Base-by-base conservation (phyloP, 92 coral and sea anemone species). In the Porites divaricata region DNA sequence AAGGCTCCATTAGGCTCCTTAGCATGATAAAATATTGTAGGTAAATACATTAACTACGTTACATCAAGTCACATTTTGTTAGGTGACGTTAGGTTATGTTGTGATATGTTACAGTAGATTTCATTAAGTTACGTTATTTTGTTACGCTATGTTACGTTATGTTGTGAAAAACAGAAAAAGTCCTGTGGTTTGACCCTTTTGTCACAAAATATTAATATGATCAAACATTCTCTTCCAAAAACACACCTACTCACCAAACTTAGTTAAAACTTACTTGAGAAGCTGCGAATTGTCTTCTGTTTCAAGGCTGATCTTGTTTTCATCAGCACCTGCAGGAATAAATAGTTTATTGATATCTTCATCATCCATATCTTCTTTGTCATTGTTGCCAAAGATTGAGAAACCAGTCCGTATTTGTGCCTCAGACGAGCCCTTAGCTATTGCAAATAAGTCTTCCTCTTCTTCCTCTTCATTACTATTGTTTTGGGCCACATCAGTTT, bases 281-380 rank as follows among this genome's bases (percentile, higher is more conserved):
- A 96, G 91, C 57, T 95, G 92, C 2, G 99, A 93, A 81, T 96
- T 93, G 63, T 96, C 98, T 65, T 96, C 99, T 28, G 57, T 79
- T 8, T 84, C 89, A 0, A 88, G 41, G 68, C 53, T 24, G 49
- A 83, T 62, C 45, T 64, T 81, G 13, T 85, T 89, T 67, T 86
- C 91, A 35, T 81, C 50, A 10, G 99, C 99, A 19, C 88, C 98
- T 59, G 92, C 94, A 11, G 99, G 98, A 49, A 96, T 81, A 89
- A 96, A 96, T 35, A 96, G 91, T 52, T 92, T 89, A 23, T 88
- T 90, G 21, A 95, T 74, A 82, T 89, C 92, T 11, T 79, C 87
- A 41, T 92, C 95, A 26, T 81, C 69, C 2, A 54, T 80, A 56
- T 96, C 91, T 67, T 90, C 91, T 17, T 63, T 54, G 41, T 88